Percentiles rank a stretch among this genome's conserved stretches.
Conservation (phyloP, 2,113 vertebrate genomes). For the Romanogobio albipinnatus region DNA sequence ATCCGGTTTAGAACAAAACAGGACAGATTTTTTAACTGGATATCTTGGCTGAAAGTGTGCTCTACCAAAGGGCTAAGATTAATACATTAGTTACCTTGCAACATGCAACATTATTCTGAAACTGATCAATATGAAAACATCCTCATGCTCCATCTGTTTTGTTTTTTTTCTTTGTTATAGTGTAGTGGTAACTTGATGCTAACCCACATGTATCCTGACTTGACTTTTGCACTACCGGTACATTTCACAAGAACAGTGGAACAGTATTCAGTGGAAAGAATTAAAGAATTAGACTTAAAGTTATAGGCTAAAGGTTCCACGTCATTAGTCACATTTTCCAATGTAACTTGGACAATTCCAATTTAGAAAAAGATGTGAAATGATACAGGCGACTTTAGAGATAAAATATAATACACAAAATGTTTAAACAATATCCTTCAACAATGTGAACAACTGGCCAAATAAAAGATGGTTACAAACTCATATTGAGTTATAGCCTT, state of each 20-base stretch:
- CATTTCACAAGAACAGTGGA: neutral
- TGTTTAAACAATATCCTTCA: neutral
- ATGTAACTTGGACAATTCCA: neutral
- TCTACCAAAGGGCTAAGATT: neutral
- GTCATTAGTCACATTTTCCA: neutral
- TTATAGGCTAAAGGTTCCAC: slow-evolving; percentile 1
- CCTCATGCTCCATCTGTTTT: neutral
- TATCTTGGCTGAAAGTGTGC: neutral
- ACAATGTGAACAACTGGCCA: neutral
- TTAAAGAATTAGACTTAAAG: slow-evolving; percentile 7
- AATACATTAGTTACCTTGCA: neutral
- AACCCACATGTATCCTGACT: neutral
- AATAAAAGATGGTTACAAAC: neutral
- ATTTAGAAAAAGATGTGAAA: neutral
- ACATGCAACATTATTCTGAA: neutral
- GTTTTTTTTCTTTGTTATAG: neutral
- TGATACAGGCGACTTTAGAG: neutral
- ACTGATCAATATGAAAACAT: neutral
- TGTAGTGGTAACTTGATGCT: neutral
- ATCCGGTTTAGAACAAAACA: neutral
- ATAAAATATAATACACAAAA: neutral
- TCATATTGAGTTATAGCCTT: neutral
- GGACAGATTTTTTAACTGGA: neutral
- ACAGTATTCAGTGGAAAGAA: neutral
- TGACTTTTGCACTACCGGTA: neutral